phyloP scores from a whole-genome alignment of 2,797 vertebrate species.

The Falco biarmicus region DNA sequence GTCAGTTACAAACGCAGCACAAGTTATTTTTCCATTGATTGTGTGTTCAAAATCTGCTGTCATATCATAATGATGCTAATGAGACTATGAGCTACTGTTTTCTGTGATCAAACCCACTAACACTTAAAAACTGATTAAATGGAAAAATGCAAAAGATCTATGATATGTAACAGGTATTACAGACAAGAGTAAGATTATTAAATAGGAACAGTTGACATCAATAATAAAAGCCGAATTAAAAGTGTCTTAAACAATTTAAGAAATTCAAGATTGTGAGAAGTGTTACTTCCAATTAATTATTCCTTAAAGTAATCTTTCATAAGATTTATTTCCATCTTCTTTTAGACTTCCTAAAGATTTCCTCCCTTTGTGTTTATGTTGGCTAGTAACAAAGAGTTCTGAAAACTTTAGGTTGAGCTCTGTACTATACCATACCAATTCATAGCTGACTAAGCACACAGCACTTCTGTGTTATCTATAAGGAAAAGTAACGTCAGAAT shows the following conservation, averaged over 20 bases:
- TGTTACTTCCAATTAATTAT: neutral
- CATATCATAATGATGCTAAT: neutral
- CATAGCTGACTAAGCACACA: neutral
- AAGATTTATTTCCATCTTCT: neutral
- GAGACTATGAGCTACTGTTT: neutral
- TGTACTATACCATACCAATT: neutral
- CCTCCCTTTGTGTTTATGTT: neutral
- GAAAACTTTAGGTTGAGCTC: neutral
- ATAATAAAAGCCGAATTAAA: neutral
- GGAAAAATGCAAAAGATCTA: neutral
- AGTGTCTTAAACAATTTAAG: neutral
- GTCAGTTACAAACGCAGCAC: neutral
- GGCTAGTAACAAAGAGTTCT: neutral
- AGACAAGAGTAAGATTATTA: neutral
- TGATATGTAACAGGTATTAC: neutral
- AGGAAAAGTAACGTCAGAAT: neutral
- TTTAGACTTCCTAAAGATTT: neutral
- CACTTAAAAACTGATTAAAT: neutral
- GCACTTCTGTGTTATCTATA: neutral
- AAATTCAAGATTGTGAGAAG: neutral
- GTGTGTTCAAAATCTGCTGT: neutral
- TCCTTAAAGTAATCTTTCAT: neutral
- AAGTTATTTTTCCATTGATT: neutral
- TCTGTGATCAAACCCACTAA: neutral
- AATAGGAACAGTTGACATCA: neutral